A percentile compares a stretch with the other conserved stretches of the same genome.
phyloP scores from a whole-genome alignment of 2,888 invertebrate species.

The Trichogramma dendrolimi region DNA sequence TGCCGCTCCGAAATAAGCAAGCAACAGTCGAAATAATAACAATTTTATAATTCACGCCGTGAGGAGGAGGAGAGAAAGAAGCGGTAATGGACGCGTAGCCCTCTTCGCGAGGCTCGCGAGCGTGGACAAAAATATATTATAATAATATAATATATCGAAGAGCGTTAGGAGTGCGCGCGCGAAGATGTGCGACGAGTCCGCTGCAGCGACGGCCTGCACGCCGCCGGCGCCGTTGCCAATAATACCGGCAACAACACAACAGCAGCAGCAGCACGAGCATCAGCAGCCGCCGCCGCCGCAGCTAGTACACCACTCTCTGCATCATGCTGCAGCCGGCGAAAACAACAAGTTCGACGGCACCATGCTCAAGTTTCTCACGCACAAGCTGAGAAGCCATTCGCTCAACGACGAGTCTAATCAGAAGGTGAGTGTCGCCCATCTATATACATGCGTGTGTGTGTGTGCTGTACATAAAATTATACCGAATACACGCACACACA shows the following conservation, averaged over 20 bases:
- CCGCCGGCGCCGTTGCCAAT: not conserved
- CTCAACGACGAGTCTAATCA: conserved; percentile 76
- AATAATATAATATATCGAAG: no score
- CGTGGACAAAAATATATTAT: no score
- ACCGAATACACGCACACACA: no score
- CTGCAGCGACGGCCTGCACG: not conserved
- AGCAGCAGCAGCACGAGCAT: not conserved
- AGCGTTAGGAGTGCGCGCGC: not conserved
- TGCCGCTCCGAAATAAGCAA: no score
- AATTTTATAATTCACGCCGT: no score
- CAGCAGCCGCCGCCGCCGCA: not conserved
- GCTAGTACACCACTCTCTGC: not conserved
- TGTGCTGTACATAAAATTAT: no score
- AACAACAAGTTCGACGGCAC: conserved; percentile 51
- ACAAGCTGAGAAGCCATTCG: conserved; percentile 80
- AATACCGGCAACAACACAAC: not conserved
- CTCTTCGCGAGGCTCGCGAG: no score
- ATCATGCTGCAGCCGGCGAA: not conserved
- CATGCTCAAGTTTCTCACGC: conserved; percentile 83
- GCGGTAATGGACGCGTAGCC: no score
- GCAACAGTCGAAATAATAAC: no score
- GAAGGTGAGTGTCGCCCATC: conserved; percentile 45
- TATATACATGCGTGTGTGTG: no score
- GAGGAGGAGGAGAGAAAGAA: no score
- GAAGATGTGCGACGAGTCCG: not conserved